Conservation (phyloP, 1,140 invertebrate species). For the Drosophila sp. region DNA sequence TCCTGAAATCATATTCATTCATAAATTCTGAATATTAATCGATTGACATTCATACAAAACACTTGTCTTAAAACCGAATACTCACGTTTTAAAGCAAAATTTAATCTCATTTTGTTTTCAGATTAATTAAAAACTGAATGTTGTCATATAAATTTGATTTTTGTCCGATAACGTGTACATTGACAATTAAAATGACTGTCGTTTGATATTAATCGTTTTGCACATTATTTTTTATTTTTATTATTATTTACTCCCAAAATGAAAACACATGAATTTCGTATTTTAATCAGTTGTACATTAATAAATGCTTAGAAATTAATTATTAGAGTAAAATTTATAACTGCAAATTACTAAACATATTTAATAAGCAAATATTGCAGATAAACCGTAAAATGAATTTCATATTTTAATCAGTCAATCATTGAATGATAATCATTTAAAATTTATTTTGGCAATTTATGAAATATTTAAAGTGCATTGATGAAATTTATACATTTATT, state of each 20-base stretch:
- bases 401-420: too few relatives aligned
- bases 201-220: constrained; percentile 23
- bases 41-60: background rate
- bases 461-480: too few relatives aligned
- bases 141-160: constrained; percentile 39
- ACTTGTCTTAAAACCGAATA: background rate
- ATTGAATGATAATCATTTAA: too few relatives aligned
- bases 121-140: constrained; percentile 24
- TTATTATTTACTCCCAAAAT: background rate
- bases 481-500: too few relatives aligned
- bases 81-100: constrained; percentile 15
- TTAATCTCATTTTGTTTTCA: constrained; percentile 4
- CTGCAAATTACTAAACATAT: constrained; percentile 1
- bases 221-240: constrained; percentile 7
- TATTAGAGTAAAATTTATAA: too few relatives aligned
- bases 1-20: background rate
- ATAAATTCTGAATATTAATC: constrained; percentile 9
- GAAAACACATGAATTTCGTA: constrained; percentile 4
- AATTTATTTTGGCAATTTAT: too few relatives aligned
- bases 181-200: constrained; percentile 24
- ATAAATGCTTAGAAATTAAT: background rate
- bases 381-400: too few relatives aligned
- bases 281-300: background rate
- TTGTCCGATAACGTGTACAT: constrained; percentile 19
- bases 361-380: constrained; percentile 2